Percentiles rank a stretch among this genome's conserved stretches.
Conservation (phyloP, 2,888 invertebrate genomes). For the Scelioninae gen. 1 region DNA sequence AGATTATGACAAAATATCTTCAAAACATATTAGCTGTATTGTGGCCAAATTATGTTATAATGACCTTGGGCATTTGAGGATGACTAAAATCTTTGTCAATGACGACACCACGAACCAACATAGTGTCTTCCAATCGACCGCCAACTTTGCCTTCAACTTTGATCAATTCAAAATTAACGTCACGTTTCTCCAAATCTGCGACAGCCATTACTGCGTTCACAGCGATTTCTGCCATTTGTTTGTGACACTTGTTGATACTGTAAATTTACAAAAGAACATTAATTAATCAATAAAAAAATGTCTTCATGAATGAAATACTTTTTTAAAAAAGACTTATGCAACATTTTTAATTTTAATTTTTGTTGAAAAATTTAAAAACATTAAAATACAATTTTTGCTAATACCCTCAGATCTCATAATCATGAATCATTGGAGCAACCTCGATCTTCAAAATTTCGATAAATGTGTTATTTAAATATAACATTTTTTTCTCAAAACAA, state of each 20-base stretch:
- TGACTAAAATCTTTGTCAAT: conserved; percentile 99
- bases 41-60: too few relatives aligned
- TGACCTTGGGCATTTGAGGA: conserved; percentile 98
- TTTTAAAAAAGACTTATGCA: too few relatives aligned
- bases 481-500: conserved; percentile 38
- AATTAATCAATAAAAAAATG: too few relatives aligned
- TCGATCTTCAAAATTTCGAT: not conserved
- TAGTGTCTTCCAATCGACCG: conserved; percentile 97
- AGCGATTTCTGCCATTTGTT: conserved; percentile 99
- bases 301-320: too few relatives aligned
- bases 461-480: conserved; percentile 14
- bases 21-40: too few relatives aligned
- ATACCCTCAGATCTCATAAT: too few relatives aligned
- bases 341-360: too few relatives aligned
- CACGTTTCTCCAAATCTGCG: conserved; percentile 95
- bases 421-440: too few relatives aligned
- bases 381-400: too few relatives aligned
- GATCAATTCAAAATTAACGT: conserved; percentile 99
- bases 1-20: too few relatives aligned
- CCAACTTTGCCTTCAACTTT: conserved; percentile 99
- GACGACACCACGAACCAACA: conserved; percentile 97
- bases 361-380: too few relatives aligned
- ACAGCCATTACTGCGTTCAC: conserved; percentile 98
- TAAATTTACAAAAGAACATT: too few relatives aligned
- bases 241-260: conserved; percentile 96